Evolutionary conservation across 2,797 vertebrate species (phyloP).

Genomic region (Gephyroberyx darwinii): DNA sequence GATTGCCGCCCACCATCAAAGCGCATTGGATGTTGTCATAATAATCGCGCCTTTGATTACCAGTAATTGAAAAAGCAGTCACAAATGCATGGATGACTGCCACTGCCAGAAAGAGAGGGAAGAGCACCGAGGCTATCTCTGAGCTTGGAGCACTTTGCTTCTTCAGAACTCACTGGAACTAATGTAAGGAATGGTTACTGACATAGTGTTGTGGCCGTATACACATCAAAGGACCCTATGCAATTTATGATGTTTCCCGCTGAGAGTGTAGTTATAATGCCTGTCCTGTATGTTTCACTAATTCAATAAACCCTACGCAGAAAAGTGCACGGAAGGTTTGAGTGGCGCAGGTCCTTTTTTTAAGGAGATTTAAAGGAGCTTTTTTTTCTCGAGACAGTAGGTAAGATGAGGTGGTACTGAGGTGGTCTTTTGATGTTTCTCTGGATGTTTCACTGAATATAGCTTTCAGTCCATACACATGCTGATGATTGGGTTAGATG

Average conservation of each 20-base stretch:
- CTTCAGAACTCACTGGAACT: slow-evolving; percentile 39
- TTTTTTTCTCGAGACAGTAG: slow-evolving; percentile 2
- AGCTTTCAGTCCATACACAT: not conserved
- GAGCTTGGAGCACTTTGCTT: slow-evolving; percentile 35
- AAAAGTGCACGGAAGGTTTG: not conserved
- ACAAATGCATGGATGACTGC: slow-evolving; percentile 59
- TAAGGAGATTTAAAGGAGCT: too few relatives aligned
- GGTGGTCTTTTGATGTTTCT: not conserved
- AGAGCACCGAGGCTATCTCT: slow-evolving; percentile 5
- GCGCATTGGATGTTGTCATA: slow-evolving; percentile 75
- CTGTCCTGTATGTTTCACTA: slow-evolving; percentile 7
- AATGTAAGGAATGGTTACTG: slow-evolving; percentile 42
- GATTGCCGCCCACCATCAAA: slow-evolving; percentile 80
- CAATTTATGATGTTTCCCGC: slow-evolving; percentile 41
- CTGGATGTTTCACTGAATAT: not conserved
- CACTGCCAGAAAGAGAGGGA: slow-evolving; percentile 19
- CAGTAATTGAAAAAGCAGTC: slow-evolving; percentile 77
- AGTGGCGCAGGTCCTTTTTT: too few relatives aligned
- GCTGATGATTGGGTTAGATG: too few relatives aligned
- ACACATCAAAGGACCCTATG: slow-evolving; percentile 16
- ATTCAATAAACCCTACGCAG: slow-evolving; percentile 15
- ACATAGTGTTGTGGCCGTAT: slow-evolving; percentile 9
- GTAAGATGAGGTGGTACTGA: not conserved
- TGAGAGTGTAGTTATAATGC: slow-evolving; percentile 35
- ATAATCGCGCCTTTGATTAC: slow-evolving; percentile 77